These are phyloP conservation scores for Tachyglossus aculeatus DNA, from an alignment of 2,797 vertebrate species.

Conservation along the genomic window DNA sequence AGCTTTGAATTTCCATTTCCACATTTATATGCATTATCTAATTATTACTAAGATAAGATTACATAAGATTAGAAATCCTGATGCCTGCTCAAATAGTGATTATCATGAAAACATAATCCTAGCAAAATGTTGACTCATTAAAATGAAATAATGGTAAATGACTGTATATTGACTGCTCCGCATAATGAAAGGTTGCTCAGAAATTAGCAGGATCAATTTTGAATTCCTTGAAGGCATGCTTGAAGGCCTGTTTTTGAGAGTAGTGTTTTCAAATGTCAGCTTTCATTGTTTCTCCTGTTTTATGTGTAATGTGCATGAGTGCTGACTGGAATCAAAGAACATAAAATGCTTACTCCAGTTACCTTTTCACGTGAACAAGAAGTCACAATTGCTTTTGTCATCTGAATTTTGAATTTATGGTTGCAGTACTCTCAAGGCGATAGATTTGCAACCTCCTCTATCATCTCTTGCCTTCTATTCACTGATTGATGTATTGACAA, in stretches of 20 bases:
- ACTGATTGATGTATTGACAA: no score
- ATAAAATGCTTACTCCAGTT: no score
- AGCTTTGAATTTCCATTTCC: background rate
- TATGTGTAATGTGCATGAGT: background rate
- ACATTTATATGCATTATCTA: background rate
- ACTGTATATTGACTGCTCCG: background rate
- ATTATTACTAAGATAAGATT: background rate
- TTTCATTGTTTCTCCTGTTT: background rate
- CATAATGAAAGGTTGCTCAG: background rate
- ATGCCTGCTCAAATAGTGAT: background rate
- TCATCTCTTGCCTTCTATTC: no score
- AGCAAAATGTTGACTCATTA: background rate
- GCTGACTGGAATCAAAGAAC: no score
- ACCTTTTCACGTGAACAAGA: no score
- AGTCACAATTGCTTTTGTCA: no score
- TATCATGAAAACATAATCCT: background rate
- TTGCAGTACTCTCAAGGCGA: no score
- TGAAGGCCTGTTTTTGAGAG: rapidly evolving
- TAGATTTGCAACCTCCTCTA: no score
- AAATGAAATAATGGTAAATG: background rate
- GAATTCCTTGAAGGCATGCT: background rate
- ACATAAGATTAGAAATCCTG: background rate
- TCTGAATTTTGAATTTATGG: no score
- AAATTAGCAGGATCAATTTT: background rate
- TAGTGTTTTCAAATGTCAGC: rapidly evolving